Conservation (phyloP, 1,140 invertebrate genomes). For the Hyposmocoma kahamanoa region DNA sequence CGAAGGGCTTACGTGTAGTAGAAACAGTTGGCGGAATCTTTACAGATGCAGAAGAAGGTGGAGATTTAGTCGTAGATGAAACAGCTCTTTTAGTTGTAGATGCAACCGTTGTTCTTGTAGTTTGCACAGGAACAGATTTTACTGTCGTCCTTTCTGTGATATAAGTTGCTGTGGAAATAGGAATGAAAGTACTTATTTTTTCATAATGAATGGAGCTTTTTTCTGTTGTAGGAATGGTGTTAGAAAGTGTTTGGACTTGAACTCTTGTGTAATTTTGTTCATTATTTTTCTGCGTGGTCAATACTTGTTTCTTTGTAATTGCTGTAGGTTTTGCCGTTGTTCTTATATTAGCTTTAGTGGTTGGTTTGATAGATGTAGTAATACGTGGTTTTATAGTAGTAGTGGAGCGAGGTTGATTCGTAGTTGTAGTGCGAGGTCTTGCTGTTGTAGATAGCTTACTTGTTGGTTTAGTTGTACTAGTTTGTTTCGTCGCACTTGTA, state of each 20-base stretch:
- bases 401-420: slow-evolving; percentile 24
- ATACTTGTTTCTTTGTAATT: slow-evolving; percentile 24
- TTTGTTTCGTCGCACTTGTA: slow-evolving; percentile 20
- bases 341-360: slow-evolving; percentile 17
- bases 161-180: slow-evolving; percentile 34
- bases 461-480: slow-evolving; percentile 22
- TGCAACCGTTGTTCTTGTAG: slow-evolving; percentile 12
- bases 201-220: slow-evolving; percentile 20
- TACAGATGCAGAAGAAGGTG: slow-evolving; percentile 15
- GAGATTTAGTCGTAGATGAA: slow-evolving; percentile 16
- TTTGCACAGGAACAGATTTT: slow-evolving; percentile 20
- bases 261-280: slow-evolving; percentile 15
- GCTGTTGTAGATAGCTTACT: slow-evolving; percentile 30
- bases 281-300: slow-evolving; percentile 21
- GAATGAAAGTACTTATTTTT: slow-evolving; percentile 36
- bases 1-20: slow-evolving; percentile 22
- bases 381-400: slow-evolving; percentile 20
- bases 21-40: slow-evolving; percentile 13
- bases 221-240: slow-evolving; percentile 10
- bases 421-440: slow-evolving; percentile 24
- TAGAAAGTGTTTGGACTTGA: slow-evolving; percentile 26
- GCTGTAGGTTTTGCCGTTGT: slow-evolving; percentile 3
- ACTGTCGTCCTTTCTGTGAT: slow-evolving; percentile 29
- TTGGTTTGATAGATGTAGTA: slow-evolving; percentile 20
- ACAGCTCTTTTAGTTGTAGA: slow-evolving; percentile 13